Conservation (phyloP, 2,888 invertebrate genomes). For the Leptopilina myrica region DNA sequence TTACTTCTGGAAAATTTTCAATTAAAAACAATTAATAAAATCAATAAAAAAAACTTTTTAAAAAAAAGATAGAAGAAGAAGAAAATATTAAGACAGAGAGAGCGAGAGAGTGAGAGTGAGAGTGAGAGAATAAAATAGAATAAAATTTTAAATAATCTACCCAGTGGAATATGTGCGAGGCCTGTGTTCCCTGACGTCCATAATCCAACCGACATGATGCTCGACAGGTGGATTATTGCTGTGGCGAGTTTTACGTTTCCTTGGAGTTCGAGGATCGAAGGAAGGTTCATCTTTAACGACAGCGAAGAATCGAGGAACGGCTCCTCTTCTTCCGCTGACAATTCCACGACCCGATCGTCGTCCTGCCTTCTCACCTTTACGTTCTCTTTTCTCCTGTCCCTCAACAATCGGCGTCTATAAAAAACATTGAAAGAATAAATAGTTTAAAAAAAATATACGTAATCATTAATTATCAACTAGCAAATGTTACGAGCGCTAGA, state of each 20-base stretch:
- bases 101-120: too few relatives aligned
- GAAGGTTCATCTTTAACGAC: slow-evolving; percentile 88
- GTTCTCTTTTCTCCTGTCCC: slow-evolving; percentile 65
- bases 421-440: not conserved
- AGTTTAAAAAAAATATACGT: too few relatives aligned
- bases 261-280: slow-evolving; percentile 83
- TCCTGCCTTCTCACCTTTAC: slow-evolving; percentile 65
- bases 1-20: too few relatives aligned
- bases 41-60: slow-evolving; percentile 10
- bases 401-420: slow-evolving; percentile 49
- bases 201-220: slow-evolving; percentile 98
- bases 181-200: slow-evolving; percentile 92
- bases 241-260: slow-evolving; percentile 94
- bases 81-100: not conserved
- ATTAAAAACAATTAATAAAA: too few relatives aligned
- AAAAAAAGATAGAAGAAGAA: not conserved
- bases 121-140: too few relatives aligned
- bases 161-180: slow-evolving; percentile 88
- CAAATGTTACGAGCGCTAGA: too few relatives aligned
- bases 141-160: slow-evolving; percentile 72
- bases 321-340: slow-evolving; percentile 73
- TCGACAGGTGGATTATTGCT: slow-evolving; percentile 95
- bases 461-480: too few relatives aligned
- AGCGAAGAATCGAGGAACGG: slow-evolving; percentile 94
- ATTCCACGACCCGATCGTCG: slow-evolving; percentile 56